These are phyloP conservation scores for Pseudococcus longispinus DNA, from an alignment of 2,888 invertebrate species.

Conservation along the genomic window DNA sequence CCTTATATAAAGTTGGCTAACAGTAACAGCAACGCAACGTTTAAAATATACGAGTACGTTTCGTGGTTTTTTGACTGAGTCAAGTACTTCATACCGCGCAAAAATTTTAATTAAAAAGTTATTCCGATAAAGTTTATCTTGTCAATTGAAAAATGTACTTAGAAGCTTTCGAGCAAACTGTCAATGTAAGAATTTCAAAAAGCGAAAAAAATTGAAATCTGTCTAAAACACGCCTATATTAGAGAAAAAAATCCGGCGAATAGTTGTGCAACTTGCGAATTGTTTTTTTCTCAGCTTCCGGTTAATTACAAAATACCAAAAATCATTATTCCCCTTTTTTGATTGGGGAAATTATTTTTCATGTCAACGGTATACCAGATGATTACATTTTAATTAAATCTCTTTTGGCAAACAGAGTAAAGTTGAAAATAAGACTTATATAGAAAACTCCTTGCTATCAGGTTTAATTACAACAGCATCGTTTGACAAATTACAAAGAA, in stretches of 20 bases:
- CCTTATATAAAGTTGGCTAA: not conserved
- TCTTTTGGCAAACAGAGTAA: conserved; percentile 20
- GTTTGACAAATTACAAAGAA: conserved; percentile 51
- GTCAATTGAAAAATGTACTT: not conserved
- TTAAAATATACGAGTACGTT: not conserved
- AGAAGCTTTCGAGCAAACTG: not conserved
- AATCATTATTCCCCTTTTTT: not conserved
- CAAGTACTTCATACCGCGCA: not conserved
- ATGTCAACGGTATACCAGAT: conserved; percentile 15
- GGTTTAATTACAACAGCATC: conserved; percentile 48
- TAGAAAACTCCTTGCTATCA: conserved; percentile 20
- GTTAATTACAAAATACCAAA: not conserved
- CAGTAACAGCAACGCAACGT: not conserved
- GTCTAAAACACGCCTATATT: not conserved
- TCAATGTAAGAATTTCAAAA: not conserved
- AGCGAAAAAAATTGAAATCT: not conserved
- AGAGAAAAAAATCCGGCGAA: not conserved
- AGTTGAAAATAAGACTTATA: conserved; percentile 27
- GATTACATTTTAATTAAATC: conserved; percentile 45
- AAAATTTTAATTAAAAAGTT: conserved; percentile 44
- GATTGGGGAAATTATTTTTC: not conserved
- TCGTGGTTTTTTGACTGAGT: not conserved
- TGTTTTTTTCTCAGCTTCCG: conserved; percentile 5
- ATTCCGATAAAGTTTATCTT: not conserved
- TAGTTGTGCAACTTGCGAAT: not conserved